phyloP scores from a whole-genome alignment of 2,888 invertebrate species.

The Odontocerum albicorne region DNA sequence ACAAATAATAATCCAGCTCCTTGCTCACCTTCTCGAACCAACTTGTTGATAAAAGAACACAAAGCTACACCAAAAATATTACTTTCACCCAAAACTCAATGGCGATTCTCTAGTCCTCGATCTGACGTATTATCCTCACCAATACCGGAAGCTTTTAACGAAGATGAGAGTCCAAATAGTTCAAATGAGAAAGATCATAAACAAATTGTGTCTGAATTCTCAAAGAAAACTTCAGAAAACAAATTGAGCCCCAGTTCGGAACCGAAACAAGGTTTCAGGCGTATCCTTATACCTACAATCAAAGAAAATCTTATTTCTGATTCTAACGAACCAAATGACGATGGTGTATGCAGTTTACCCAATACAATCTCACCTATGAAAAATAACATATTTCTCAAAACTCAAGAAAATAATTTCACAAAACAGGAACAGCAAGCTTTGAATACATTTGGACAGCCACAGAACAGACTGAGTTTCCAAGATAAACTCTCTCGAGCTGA shows the following conservation, averaged over 20 bases:
- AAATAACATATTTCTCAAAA: constrained; percentile 21
- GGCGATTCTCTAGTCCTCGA: constrained; percentile 73
- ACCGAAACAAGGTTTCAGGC: constrained; percentile 23
- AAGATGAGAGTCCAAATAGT: constrained; percentile 71
- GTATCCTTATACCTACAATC: constrained; percentile 32
- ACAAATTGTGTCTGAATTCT: constrained; percentile 28
- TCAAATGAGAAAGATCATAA: constrained; percentile 57
- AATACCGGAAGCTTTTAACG: constrained; percentile 80
- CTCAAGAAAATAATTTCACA: constrained; percentile 29
- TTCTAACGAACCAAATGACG: background rate
- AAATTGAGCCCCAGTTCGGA: constrained; percentile 5
- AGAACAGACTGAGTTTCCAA: constrained; percentile 22
- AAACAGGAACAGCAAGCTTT: constrained; percentile 28
- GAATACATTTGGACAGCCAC: constrained; percentile 25
- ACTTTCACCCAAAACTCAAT: constrained; percentile 69
- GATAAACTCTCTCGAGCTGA: constrained; percentile 50
- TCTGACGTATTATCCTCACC: constrained; percentile 85
- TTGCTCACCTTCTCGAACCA: constrained; percentile 59
- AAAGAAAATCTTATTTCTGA: constrained; percentile 27
- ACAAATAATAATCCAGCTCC: constrained; percentile 48
- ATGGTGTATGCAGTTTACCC: constrained; percentile 6
- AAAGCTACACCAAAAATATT: constrained; percentile 65
- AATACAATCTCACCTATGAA: constrained; percentile 28
- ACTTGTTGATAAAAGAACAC: constrained; percentile 54
- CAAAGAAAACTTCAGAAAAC: constrained; percentile 13